Conservation (phyloP, 2,888 invertebrate genomes). For the Microchrysa polita region DNA sequence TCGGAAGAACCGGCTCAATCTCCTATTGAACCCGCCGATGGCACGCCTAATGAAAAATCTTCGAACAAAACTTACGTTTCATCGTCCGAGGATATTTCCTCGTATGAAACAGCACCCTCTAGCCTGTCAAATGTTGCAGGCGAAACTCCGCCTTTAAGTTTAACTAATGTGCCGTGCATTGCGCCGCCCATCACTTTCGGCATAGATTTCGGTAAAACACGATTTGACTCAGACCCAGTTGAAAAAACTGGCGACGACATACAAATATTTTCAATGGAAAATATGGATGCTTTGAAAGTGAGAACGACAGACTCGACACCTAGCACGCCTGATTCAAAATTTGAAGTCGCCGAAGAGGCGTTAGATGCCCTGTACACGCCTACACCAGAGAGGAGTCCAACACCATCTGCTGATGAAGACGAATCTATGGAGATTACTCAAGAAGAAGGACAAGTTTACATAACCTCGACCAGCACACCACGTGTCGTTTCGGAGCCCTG, state of each 20-base stretch:
- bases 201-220: neutral
- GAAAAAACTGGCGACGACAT: too few relatives aligned
- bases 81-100: slow-evolving; percentile 22
- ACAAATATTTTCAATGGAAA: too few relatives aligned
- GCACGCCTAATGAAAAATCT: neutral
- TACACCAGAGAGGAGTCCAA: too few relatives aligned
- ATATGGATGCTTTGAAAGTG: too few relatives aligned
- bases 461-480: neutral
- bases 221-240: too few relatives aligned
- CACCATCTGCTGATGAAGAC: too few relatives aligned
- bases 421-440: neutral
- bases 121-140: slow-evolving; percentile 9
- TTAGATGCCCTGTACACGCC: neutral
- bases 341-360: slow-evolving; percentile 9
- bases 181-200: neutral
- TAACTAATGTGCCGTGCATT: neutral
- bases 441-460: neutral
- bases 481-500: neutral
- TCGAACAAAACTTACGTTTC: neutral
- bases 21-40: too few relatives aligned
- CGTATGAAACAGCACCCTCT: slow-evolving; percentile 25
- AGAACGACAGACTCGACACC: too few relatives aligned
- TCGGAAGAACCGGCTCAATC: too few relatives aligned
- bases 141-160: neutral
- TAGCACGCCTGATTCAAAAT: neutral